phyloP scores from a whole-genome alignment of 2,888 invertebrate species.

The Tryphoninae sp. region DNA sequence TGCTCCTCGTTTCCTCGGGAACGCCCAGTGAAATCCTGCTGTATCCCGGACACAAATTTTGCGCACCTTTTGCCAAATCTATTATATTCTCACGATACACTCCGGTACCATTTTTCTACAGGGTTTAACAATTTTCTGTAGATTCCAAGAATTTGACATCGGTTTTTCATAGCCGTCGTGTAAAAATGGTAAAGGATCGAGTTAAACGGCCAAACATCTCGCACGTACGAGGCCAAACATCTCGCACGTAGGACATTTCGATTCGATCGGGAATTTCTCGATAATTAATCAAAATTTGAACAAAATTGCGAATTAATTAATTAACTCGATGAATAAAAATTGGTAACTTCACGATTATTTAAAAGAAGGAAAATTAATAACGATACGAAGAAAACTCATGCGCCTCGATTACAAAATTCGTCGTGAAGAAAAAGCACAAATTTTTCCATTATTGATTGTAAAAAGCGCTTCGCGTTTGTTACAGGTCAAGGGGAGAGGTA shows the following conservation, averaged over 20 bases:
- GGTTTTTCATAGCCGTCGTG: background rate
- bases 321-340: too few relatives aligned
- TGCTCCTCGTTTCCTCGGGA: conserved; percentile 29
- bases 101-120: conserved; percentile 15
- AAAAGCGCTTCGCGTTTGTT: conserved; percentile 25
- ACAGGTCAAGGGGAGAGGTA: background rate
- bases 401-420: background rate
- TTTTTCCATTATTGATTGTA: conserved; percentile 20
- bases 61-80: conserved; percentile 35
- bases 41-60: conserved; percentile 13
- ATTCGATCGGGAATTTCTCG: background rate
- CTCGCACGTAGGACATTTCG: background rate
- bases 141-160: conserved; percentile 29
- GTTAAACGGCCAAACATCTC: background rate
- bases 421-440: conserved; percentile 20
- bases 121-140: background rate
- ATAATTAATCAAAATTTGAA: background rate
- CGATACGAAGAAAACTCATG: too few relatives aligned
- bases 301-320: background rate
- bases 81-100: conserved; percentile 1
- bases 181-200: conserved; percentile 4
- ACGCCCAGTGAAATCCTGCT: conserved; percentile 29
- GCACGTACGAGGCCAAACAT: background rate
- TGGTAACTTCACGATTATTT: too few relatives aligned
- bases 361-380: too few relatives aligned